Base-by-base conservation (phyloP, 2,888 invertebrate genomes). In the Drosophila siamana region DNA sequence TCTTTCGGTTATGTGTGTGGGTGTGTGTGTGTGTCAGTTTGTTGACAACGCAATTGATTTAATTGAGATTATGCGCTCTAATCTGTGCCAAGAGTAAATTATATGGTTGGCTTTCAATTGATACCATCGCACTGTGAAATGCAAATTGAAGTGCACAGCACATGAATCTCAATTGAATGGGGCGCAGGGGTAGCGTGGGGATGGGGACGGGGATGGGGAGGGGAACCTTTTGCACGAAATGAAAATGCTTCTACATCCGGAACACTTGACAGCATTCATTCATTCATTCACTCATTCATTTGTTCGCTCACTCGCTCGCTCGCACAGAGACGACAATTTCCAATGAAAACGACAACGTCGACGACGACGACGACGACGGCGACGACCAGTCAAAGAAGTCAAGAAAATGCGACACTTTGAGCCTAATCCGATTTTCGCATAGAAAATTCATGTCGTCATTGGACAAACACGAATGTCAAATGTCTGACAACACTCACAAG, bases 21-120 rank as follows among this genome's bases (percentile, higher is more conserved):
- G 28, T 60, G 28, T 33, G n/a, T 54, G 22, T 52, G 44, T 59
- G 41, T 50, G 47, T 28, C 28, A 47, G 38, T 50, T 38, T 52
- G 59, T 50, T 51, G 67, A 47, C 48, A 71, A 66, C 54, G 65
- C 70, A 80, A 78, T 74, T 84, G 82, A 84, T 82, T 87, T 81
- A 82, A 85, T 81, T 85, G 81, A 62, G 63, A 87, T 81, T 74
- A 65, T 68, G 62, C 41, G 50, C 63, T 64, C 55, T 55, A 60
- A 74, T 69, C 66, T 46, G 57, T 69, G 65, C 50, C 60, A 28
- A 56, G 48, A 63, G 69, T 59, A 73, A 73, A 80, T 69, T 73
- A 64, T 62, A 67, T 51, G 48, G 43, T 63, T 60, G 46, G 13
- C 33, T 40, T 36, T 38, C 62, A 38, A 74, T 66, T 62, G 69